Base-by-base conservation (phyloP, 2,888 invertebrate species). In the Netelia melanura region DNA sequence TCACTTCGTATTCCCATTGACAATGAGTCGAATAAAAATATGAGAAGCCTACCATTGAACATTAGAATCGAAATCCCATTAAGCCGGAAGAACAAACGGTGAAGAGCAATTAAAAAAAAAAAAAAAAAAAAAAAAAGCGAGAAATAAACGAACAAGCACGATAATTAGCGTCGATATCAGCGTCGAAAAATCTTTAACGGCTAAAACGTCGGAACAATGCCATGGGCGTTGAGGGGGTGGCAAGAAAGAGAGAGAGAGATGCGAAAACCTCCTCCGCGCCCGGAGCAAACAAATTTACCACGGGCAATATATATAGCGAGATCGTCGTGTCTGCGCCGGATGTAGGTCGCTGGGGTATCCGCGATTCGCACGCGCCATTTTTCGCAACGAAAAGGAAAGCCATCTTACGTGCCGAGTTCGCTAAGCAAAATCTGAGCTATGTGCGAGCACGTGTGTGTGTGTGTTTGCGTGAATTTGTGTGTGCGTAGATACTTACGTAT, bases 341-440 rank as follows among this genome's bases (percentile, higher is more conserved):
- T 91, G 91, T 92, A 89, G 93, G 93, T 92, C 92, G 90, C 83
- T 89, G 90, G 90, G 89, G 91, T 91, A 90, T 90, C 89, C 90
- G 89, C 90, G 89, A 91, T 93, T 92, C 93, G 92, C 92, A 92
- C 92, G 92, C 92, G 92, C 92, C 91, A 93, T 93, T 93, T 93
- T 94, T 93, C 93, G 92, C 91, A 93, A 93, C 89, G 93, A 94
- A 94, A 94, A 93, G 94, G 94, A 94, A 94, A 94, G 94, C 94
- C 91, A 89, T 89, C 90, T 89, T 87, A 86, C 88, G 88, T 87
- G 89, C 89, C 88, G 88, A 87, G 88, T 84, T 86, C 90, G 87
- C 87, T 88, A 90, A 90, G 92, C 91, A 90, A 92, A 92, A 92
- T 92, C 78, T 81, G 44, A 58, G 61, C 23, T 74, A 44, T 62